Percentiles rank a stretch among this genome's conserved stretches.
Conservation (phyloP, 2,797 vertebrate species). For the Nasua narica region DNA sequence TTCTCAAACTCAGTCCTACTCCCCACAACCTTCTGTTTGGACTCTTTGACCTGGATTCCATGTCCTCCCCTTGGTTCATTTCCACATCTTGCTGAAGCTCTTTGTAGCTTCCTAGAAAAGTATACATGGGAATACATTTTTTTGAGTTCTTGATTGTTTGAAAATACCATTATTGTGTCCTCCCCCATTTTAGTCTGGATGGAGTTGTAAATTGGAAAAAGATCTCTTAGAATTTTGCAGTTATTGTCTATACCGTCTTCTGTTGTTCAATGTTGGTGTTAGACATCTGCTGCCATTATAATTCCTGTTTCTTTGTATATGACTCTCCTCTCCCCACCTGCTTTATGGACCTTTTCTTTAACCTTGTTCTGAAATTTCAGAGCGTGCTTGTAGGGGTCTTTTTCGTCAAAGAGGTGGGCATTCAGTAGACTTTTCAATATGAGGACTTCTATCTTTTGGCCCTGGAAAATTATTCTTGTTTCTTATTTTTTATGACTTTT, state of each 20-base stretch:
- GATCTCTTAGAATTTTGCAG: background rate
- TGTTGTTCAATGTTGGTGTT: background rate
- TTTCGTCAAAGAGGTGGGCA: background rate
- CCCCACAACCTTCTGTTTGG: background rate
- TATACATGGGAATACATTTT: background rate
- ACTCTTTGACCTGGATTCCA: background rate
- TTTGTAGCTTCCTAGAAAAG: background rate
- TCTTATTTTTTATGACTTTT: background rate
- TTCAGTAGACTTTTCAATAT: background rate
- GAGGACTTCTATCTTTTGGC: background rate
- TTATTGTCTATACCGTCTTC: background rate
- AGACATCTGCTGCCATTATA: background rate
- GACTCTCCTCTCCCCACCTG: background rate
- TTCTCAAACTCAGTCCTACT: background rate
- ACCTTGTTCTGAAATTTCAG: background rate
- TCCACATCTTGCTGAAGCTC: background rate
- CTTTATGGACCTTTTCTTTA: background rate
- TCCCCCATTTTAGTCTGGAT: background rate
- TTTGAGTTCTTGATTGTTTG: background rate
- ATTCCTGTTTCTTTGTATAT: background rate
- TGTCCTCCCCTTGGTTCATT: background rate
- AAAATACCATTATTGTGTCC: background rate
- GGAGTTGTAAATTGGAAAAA: background rate
- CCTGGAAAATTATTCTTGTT: background rate
- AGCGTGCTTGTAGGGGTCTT: background rate